phyloP scores from a whole-genome alignment of 2,888 invertebrate genomes.

The Tuta absoluta region DNA sequence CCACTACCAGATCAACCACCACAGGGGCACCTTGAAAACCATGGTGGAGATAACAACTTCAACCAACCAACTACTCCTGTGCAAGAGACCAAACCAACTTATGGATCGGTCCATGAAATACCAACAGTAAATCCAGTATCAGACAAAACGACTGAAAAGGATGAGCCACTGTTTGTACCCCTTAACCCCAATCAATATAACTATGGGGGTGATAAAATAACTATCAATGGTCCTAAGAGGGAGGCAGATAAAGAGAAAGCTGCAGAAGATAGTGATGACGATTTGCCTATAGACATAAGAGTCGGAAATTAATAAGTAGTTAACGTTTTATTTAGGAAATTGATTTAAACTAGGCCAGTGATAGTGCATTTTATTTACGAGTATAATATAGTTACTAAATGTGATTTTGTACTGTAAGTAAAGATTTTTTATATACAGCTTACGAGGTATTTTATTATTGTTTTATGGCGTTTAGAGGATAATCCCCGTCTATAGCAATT shows the following conservation, averaged over 20 bases:
- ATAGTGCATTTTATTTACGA: neutral
- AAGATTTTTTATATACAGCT: neutral
- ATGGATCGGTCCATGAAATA: conserved; percentile 33
- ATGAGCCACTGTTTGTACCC: conserved; percentile 59
- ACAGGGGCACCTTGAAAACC: neutral
- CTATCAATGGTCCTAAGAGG: conserved; percentile 61
- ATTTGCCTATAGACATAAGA: conserved; percentile 62
- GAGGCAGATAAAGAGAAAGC: conserved; percentile 51
- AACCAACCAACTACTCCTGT: conserved; percentile 24
- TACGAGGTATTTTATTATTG: neutral
- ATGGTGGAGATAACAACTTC: conserved; percentile 5
- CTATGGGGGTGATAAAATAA: conserved; percentile 56
- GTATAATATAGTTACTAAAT: neutral
- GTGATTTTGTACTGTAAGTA: neutral
- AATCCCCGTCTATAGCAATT: neutral
- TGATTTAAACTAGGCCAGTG: neutral
- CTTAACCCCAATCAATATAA: conserved; percentile 56
- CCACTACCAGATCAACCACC: neutral
- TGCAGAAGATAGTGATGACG: conserved; percentile 52
- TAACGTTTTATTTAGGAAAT: conserved; percentile 23
- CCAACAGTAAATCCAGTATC: conserved; percentile 48
- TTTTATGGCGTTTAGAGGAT: neutral
- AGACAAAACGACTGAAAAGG: conserved; percentile 36
- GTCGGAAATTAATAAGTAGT: conserved; percentile 49
- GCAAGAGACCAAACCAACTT: conserved; percentile 23